phyloP scores from a whole-genome alignment of 2,113 vertebrate species.

The Prunella himalayana region DNA sequence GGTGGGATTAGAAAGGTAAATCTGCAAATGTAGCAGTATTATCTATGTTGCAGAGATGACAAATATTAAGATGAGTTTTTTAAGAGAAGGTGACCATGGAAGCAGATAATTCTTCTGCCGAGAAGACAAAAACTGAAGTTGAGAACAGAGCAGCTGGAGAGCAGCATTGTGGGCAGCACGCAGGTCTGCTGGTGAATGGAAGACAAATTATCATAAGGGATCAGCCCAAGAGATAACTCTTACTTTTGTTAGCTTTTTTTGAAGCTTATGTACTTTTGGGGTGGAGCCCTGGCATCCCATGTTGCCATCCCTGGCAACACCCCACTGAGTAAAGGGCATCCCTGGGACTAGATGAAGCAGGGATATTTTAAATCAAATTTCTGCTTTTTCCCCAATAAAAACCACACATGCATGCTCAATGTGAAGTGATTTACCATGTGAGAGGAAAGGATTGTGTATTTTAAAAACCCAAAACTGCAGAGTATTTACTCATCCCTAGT shows the following conservation, averaged over 20 bases:
- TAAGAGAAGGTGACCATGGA: background rate
- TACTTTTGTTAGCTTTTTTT: background rate
- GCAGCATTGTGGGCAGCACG: accelerated
- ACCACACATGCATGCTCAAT: background rate
- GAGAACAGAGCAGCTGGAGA: background rate
- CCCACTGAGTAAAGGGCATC: background rate
- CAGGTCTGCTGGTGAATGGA: background rate
- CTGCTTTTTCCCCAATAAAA: background rate
- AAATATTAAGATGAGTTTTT: background rate
- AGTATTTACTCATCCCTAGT: slow-evolving; percentile 26
- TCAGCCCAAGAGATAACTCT: background rate
- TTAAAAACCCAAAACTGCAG: background rate
- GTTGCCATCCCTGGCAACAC: background rate
- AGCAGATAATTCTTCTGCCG: background rate
- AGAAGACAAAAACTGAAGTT: background rate
- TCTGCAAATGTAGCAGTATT: background rate
- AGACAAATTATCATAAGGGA: background rate
- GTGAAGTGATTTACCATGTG: background rate
- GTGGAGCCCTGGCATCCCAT: background rate
- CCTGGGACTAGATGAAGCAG: background rate
- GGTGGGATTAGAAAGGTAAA: background rate
- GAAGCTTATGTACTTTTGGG: background rate
- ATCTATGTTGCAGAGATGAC: background rate
- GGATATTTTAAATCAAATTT: background rate
- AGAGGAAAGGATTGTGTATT: background rate